These are phyloP conservation scores for Troglohyphantes excavatus DNA, from an alignment of 2,888 invertebrate genomes.

Conservation along the genomic window DNA sequence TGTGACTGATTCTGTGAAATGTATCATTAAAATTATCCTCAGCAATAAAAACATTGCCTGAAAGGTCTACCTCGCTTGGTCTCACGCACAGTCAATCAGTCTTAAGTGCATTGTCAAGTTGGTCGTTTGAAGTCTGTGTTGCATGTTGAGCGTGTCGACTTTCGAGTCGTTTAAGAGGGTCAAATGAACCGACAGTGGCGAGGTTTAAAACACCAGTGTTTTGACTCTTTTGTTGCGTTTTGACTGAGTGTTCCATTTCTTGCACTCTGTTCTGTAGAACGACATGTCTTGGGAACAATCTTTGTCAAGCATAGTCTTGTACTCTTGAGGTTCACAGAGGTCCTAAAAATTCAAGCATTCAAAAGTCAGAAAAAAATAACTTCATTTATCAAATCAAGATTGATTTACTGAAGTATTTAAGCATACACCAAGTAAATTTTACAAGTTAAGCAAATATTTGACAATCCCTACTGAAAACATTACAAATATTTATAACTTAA, in stretches of 20 bases:
- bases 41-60: background rate
- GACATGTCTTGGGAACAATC: constrained; percentile 88
- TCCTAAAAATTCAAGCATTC: too few relatives aligned
- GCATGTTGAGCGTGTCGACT: too few relatives aligned
- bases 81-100: background rate
- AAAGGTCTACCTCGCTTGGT: too few relatives aligned
- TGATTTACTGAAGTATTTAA: too few relatives aligned
- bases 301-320: constrained; percentile 93
- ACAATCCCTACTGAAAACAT: too few relatives aligned
- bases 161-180: background rate
- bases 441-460: too few relatives aligned
- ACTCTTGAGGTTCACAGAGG: constrained; percentile 88
- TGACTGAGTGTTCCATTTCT: constrained; percentile 84
- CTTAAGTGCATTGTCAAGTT: background rate
- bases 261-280: constrained; percentile 89
- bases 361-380: too few relatives aligned
- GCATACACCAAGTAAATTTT: too few relatives aligned
- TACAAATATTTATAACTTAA: too few relatives aligned
- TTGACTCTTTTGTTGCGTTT: constrained; percentile 65
- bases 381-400: too few relatives aligned
- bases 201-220: background rate
- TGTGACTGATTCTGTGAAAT: too few relatives aligned
- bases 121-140: too few relatives aligned
- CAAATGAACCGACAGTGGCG: background rate
- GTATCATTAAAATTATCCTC: background rate